Evolutionary conservation across 1,140 invertebrate species (phyloP).

Genomic region (Hydropsyche tenuis): DNA sequence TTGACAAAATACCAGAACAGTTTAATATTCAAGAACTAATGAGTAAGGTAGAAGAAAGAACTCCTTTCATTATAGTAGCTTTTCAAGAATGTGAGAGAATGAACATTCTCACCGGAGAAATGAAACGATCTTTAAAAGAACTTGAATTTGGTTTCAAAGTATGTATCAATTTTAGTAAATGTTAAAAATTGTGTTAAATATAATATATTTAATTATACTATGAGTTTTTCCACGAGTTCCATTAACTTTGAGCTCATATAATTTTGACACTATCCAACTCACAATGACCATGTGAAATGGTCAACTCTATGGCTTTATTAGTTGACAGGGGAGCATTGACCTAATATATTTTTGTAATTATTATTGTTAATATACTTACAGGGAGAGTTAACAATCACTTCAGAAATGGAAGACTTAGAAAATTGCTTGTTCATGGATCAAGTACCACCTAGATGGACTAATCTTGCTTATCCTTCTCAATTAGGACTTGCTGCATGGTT

Average conservation of each 20-base stretch:
- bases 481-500: constrained; percentile 87
- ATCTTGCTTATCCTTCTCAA: constrained; percentile 88
- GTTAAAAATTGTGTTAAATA: constrained; percentile 1
- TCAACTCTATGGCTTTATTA: too few species aligned
- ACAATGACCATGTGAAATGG: too few species aligned
- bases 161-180: constrained; percentile 20
- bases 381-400: constrained; percentile 92
- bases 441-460: constrained; percentile 84
- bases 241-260: too few species aligned
- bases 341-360: constrained; percentile 5
- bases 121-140: constrained; percentile 83
- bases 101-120: constrained; percentile 84
- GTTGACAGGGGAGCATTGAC: constrained; percentile 9
- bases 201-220: not conserved
- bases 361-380: constrained; percentile 56
- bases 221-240: too few species aligned
- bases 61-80: constrained; percentile 90
- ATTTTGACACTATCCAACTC: too few species aligned
- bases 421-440: constrained; percentile 85
- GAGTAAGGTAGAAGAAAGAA: constrained; percentile 86
- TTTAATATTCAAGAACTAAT: constrained; percentile 89
- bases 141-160: constrained; percentile 88
- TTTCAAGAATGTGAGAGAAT: constrained; percentile 96
- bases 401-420: constrained; percentile 89
- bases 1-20: constrained; percentile 87